Evolutionary conservation across 2,888 invertebrate genomes (phyloP), one percentile per base, ranked within the genome.

Genomic region (Cosmia trapezina): DNA sequence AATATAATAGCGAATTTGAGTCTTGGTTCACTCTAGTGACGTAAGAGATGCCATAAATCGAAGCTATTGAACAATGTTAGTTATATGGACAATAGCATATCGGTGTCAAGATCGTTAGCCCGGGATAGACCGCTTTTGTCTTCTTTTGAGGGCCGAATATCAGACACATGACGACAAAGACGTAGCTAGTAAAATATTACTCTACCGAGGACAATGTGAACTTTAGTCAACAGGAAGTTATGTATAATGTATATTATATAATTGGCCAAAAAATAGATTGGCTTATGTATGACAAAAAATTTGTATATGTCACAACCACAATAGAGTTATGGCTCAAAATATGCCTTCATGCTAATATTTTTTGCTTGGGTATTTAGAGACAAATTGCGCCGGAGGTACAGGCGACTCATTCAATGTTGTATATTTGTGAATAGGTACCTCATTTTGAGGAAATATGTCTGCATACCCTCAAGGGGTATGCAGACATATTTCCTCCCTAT

Each of bases 71-170:
- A 90, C 91, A 90, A 89, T 90, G 88, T 89, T 88, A 88, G 85
- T 87, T 85, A 86, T 83, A 86, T 88, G 89, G 90, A 92, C 91
- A 93, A 93, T 90, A 87, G 90, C 80, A 77, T 86, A 92, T 92
- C 90, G 89, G 89, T 94, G 94, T 94, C 93, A 94, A 93, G 93
- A 93, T 86, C 93, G 88, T 87, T 89, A 87, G 84, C 80, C 79
- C 83, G 86, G 80, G 81, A 80, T 76, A 80, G 77, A 41, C 67
- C 82, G 84, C 86, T 89, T 92, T 93, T 93, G 92, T 93, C 89
- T 91, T 88, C 88, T 86, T 88, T 87, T 84, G 90, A 93, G 87
- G 92, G 89, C 87, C 90, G 85, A 90, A 90, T 88, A 88, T 89
- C 86, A 87, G 87, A 88, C 85, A 87, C 85, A 87, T 86, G 86